Evolutionary conservation across 2,113 vertebrate species (phyloP).

Genomic region (Anas platyrhynchos): DNA sequence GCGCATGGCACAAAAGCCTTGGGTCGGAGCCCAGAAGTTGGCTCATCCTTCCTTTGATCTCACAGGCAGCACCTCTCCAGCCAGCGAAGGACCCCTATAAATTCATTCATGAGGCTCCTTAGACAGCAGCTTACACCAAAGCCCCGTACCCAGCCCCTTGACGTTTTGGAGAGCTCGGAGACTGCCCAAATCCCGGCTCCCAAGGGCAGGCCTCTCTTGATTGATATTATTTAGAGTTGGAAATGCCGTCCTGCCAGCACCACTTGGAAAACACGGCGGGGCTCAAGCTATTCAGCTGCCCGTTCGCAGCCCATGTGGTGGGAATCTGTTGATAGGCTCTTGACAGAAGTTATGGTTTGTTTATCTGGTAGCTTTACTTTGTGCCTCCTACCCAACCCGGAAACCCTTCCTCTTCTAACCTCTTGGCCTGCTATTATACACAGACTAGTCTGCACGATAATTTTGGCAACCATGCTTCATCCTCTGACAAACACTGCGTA

Average conservation of each 20-base stretch:
- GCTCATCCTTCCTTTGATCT: neutral
- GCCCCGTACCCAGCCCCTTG: neutral
- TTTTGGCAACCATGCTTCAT: slow-evolving; percentile 59
- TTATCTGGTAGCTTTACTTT: slow-evolving; percentile 58
- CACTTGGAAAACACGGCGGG: neutral
- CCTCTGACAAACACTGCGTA: slow-evolving; percentile 42
- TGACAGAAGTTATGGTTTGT: slow-evolving; percentile 67
- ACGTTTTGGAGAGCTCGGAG: neutral
- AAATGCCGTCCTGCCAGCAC: neutral
- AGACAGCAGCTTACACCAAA: neutral
- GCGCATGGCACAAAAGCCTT: neutral
- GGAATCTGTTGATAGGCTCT: slow-evolving; percentile 57
- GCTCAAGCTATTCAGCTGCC: neutral
- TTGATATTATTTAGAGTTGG: slow-evolving; percentile 56
- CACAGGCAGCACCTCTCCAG: neutral
- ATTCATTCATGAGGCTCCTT: neutral
- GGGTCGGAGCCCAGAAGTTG: neutral
- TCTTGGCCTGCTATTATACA: slow-evolving; percentile 59
- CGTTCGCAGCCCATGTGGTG: neutral
- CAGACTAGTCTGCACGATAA: neutral
- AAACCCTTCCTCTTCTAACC: slow-evolving; percentile 53
- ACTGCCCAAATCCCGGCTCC: neutral
- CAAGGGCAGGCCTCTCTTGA: slow-evolving; percentile 29
- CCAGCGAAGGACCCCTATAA: slow-evolving; percentile 2
- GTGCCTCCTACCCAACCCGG: slow-evolving; percentile 41